Percentiles rank a stretch among this genome's conserved stretches.
Evolutionary conservation across 2,797 vertebrate species (phyloP).

Genomic region (Rhabdophis nuchalis): DNA sequence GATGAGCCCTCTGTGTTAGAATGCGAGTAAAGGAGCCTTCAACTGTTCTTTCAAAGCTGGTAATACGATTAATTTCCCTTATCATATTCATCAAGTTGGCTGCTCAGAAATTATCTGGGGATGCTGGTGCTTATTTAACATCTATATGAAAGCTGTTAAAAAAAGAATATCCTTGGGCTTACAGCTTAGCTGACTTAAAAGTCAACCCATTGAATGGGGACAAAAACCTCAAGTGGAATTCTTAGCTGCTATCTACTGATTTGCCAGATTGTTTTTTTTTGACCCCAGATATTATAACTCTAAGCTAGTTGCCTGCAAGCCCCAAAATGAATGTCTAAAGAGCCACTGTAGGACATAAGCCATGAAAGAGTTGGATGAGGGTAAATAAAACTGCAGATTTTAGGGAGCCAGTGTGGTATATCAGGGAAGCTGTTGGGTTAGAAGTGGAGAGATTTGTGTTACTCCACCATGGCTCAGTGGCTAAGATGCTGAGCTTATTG

Average conservation of each 20-base stretch:
- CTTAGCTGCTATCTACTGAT: background rate
- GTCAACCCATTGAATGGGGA: background rate
- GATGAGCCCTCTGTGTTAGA: background rate
- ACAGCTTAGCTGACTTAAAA: background rate
- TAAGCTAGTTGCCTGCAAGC: background rate
- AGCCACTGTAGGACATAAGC: background rate
- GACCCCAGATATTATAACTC: background rate
- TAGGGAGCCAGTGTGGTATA: background rate
- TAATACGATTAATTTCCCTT: background rate
- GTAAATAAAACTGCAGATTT: background rate
- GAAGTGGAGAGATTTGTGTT: background rate
- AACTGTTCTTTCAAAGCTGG: background rate
- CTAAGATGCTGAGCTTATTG: no score
- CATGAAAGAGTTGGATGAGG: background rate
- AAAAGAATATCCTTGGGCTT: background rate
- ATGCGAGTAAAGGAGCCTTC: background rate
- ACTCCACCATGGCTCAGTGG: no score
- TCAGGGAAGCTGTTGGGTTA: background rate
- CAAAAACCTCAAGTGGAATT: background rate
- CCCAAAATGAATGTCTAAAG: background rate
- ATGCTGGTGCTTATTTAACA: background rate
- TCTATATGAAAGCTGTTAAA: background rate
- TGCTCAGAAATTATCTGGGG: background rate
- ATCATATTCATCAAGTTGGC: background rate
- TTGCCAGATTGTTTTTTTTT: background rate